phyloP scores from a whole-genome alignment of 2,888 invertebrate genomes.

The Carterocephalus palaemon region DNA sequence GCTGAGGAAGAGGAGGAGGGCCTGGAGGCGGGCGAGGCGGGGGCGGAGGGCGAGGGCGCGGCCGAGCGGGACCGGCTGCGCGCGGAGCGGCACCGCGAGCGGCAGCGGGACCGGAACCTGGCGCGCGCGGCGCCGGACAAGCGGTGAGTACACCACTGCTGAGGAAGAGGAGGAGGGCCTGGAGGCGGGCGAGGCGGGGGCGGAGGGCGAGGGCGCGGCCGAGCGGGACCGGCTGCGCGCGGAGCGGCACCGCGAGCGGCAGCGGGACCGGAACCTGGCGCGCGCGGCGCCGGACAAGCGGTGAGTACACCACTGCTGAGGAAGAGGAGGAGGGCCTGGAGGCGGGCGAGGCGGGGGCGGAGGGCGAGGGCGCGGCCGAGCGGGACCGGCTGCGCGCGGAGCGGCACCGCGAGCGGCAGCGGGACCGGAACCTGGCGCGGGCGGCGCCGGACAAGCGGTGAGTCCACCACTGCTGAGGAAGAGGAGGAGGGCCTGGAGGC shows the following conservation, averaged over 20 bases:
- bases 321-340: constrained; percentile 46
- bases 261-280: constrained; percentile 94
- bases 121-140: constrained; percentile 97
- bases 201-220: constrained; percentile 76
- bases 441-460: constrained; percentile 95
- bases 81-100: constrained; percentile 91
- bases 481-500: no score
- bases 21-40: constrained; percentile 57
- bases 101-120: constrained; percentile 95
- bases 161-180: constrained; percentile 47
- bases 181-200: constrained; percentile 58
- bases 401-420: constrained; percentile 91
- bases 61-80: constrained; percentile 92
- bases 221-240: constrained; percentile 92
- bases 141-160: constrained; percentile 57
- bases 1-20: constrained; percentile 43
- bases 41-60: constrained; percentile 71
- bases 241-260: constrained; percentile 93
- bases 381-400: constrained; percentile 93
- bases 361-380: constrained; percentile 82
- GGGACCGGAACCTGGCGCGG: constrained; percentile 94
- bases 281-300: constrained; percentile 97
- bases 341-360: constrained; percentile 59
- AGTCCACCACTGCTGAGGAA: neutral
- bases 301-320: constrained; percentile 43